These are phyloP conservation scores for Oegoconia quadripuncta DNA, from an alignment of 2,888 invertebrate genomes.

Conservation along the genomic window DNA sequence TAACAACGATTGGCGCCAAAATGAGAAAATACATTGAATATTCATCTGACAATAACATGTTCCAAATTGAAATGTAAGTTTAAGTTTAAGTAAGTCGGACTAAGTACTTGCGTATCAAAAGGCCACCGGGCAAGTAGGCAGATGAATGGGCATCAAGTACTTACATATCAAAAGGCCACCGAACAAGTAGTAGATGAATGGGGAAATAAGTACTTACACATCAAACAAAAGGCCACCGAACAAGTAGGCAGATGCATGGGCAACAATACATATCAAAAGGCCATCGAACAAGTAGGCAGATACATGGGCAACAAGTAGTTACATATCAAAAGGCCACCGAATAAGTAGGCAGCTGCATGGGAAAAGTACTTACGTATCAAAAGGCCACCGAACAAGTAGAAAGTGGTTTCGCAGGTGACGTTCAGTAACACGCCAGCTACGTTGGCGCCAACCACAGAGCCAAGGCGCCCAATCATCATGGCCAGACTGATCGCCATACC, in stretches of 20 bases:
- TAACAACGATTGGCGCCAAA: too few relatives aligned
- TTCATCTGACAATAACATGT: too few relatives aligned
- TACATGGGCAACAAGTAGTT: constrained; percentile 40
- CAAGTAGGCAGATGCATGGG: constrained; percentile 79
- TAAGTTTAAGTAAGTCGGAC: too few relatives aligned
- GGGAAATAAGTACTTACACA: constrained; percentile 55
- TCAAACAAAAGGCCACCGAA: constrained; percentile 70
- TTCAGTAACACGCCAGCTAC: constrained; percentile 81
- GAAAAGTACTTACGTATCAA: constrained; percentile 58
- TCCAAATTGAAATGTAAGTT: too few relatives aligned
- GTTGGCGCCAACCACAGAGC: constrained; percentile 81
- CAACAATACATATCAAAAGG: constrained; percentile 53
- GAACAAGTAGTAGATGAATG: too few relatives aligned
- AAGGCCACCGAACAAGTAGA: constrained; percentile 78
- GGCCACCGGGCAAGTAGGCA: constrained; percentile 78
- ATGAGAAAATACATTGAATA: too few relatives aligned
- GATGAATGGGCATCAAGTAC: constrained; percentile 49
- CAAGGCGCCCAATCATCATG: constrained; percentile 80
- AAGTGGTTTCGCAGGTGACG: constrained; percentile 78
- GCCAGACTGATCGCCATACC: constrained; percentile 82
- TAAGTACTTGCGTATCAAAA: constrained; percentile 61
- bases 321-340: too few relatives aligned
- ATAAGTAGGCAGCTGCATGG: too few relatives aligned
- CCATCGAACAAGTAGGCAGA: constrained; percentile 80
- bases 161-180: constrained; percentile 72